phyloP scores from a whole-genome alignment of 2,797 vertebrate species.

The Podarcis siculus region DNA sequence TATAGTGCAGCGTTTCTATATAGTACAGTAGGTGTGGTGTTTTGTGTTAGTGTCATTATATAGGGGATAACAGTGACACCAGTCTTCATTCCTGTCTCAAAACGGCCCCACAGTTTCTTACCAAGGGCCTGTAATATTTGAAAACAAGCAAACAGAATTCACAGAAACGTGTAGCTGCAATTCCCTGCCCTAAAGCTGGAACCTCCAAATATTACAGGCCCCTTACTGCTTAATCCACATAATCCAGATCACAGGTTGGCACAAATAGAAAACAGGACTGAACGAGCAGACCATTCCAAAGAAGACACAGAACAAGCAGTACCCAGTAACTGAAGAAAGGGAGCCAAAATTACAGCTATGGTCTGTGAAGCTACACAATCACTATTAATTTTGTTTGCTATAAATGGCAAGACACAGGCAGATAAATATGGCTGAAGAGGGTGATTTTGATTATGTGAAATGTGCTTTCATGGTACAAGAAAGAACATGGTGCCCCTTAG shows the following conservation, averaged over 20 bases:
- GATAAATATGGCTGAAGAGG: background rate
- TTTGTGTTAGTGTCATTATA: too few relatives aligned
- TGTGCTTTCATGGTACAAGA: background rate
- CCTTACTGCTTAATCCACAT: background rate
- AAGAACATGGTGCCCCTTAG: background rate
- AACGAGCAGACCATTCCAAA: background rate
- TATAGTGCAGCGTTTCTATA: too few relatives aligned
- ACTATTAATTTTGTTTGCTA: background rate
- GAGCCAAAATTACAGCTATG: background rate
- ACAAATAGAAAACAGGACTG: background rate
- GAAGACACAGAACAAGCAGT: background rate
- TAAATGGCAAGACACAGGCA: constrained; percentile 10
- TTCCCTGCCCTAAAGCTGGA: background rate
- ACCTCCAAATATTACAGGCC: background rate
- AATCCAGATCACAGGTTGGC: background rate
- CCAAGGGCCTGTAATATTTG: background rate
- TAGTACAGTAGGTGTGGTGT: too few relatives aligned
- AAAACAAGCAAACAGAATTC: background rate
- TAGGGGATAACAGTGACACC: background rate
- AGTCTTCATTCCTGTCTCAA: background rate
- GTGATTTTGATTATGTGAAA: background rate
- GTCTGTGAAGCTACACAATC: constrained; percentile 9
- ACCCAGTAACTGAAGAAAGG: background rate
- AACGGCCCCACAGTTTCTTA: too few relatives aligned
- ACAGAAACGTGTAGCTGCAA: background rate